Conservation (phyloP, 2,888 invertebrate genomes). For the Hofmannophila pseudospretella region DNA sequence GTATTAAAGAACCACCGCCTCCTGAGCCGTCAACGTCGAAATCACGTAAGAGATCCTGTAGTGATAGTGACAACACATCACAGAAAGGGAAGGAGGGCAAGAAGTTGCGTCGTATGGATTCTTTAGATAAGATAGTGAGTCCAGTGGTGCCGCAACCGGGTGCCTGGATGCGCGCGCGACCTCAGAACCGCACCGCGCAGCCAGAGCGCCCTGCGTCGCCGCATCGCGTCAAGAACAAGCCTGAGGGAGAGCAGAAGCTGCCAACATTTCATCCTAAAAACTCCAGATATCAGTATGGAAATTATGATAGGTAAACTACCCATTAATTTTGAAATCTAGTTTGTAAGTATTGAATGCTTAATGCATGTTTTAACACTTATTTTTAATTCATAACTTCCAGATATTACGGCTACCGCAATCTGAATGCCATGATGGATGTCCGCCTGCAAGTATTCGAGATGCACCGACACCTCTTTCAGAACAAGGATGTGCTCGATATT, state of each 20-base stretch:
- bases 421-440: slow-evolving; percentile 88
- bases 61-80: slow-evolving; percentile 76
- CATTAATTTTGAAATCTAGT: neutral
- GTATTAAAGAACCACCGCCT: slow-evolving; percentile 55
- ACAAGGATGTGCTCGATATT: slow-evolving; percentile 95
- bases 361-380: neutral
- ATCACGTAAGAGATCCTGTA: slow-evolving; percentile 68
- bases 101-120: slow-evolving; percentile 82
- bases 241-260: slow-evolving; percentile 63
- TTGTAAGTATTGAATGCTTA: neutral
- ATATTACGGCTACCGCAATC: slow-evolving; percentile 96
- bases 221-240: slow-evolving; percentile 45
- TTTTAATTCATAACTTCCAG: slow-evolving; percentile 55
- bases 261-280: slow-evolving; percentile 87
- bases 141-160: slow-evolving; percentile 95
- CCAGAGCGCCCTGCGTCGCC: slow-evolving; percentile 71
- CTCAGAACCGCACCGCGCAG: slow-evolving; percentile 49
- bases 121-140: slow-evolving; percentile 93
- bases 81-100: slow-evolving; percentile 71
- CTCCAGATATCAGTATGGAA: slow-evolving; percentile 93
- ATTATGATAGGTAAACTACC: slow-evolving; percentile 87
- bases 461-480: slow-evolving; percentile 89
- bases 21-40: slow-evolving; percentile 60
- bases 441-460: slow-evolving; percentile 89
- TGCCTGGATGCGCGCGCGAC: slow-evolving; percentile 83